Base-by-base conservation (phyloP, 2,888 invertebrate species). In the Epsilonema sp. region DNA sequence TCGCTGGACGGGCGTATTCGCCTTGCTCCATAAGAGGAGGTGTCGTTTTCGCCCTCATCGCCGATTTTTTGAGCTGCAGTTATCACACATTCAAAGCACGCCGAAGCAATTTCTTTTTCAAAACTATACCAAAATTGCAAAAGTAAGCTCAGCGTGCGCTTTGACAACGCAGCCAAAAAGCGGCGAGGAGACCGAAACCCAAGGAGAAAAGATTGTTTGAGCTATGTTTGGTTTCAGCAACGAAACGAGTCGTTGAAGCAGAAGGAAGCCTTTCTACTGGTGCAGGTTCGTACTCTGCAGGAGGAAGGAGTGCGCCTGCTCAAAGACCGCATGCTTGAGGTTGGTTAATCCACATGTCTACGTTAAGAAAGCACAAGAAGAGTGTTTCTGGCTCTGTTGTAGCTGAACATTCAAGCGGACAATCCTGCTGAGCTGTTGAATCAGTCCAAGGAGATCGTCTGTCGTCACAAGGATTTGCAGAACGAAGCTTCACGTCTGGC, bases 381-480 rank as follows among this genome's bases (percentile, higher is more conserved):
- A 38, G n/a, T n/a, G 24, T 26, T 38, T 19, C 1, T 39, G 22
- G 37, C 21, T n/a, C n/a, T n/a, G n/a, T 56, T 57, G 23, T 55
- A 65, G 70, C 73, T 92, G 55, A 85, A 83, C 51, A 85, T 89
- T 49, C 56, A 61, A 20, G 67, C 67, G 20, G 58, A 58, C 26
- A 64, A 61, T 19, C 67, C 69, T 0, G 58, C 61, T 39, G 67
- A 68, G 48, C 63, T 69, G 46, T 55, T 68, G 38, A 57, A 56
- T 37, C 65, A 68, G 51, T 66, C 67, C 26, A 65, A 66, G 53
- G 66, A 86, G 70, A 90, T 90, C 58, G 87, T 90, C 26, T 77
- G 83, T 47, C 74, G 83, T 25, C 89, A 90, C 66, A 87, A 86
- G 66, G 86, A 89, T 63, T 70, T 89, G 49, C 87, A 89, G 68